Base-by-base conservation (phyloP, 2,113 vertebrate species). In the Sinocyclocheilus maitianheensis region DNA sequence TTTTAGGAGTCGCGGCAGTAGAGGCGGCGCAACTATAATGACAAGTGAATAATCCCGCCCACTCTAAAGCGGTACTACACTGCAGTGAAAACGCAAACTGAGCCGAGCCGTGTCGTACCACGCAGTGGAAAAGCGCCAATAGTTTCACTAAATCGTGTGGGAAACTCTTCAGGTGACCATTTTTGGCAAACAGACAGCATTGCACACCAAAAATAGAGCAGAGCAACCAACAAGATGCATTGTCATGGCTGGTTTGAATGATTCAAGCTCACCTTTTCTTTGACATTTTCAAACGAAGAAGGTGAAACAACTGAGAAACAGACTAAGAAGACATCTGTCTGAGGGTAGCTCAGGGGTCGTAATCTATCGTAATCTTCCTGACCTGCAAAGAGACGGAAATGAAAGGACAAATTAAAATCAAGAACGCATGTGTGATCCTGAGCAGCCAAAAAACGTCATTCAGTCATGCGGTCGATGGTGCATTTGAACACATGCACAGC, bases 291-390 rank as follows among this genome's bases (percentile, higher is more conserved):
- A 94, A 99, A 99, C 75, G 98, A 99, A 91, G 98, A 99, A 71
- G 98, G 98, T 75, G 98, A 99, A 80, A 99, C 98, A 74, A 99
- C 98, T 30, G 98, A 99, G 94, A 99, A 99, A 94, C 98, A 99
- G 92, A 99, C 98, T 80, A 99, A 96, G 94, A 99, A 99, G 79
- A 99, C 98, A 88, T 99, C 98, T 91, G 98, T 99, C 94, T 99
- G 98, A 82, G 98, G 98, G 90, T 99, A 99, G 94, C 98, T 99
- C 95, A 99, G 95, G 63, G 98, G 98, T 92, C 98, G 96, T 97
- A 99, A 96, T 95, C 98, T 96, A 95, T 99, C 98, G 67, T 99
- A 99, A 93, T 99, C 98, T 94, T 99, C 98, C 95, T 99, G 98
- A 95, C 98, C 98, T 99, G 90, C 24, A 87, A 77, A 88, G 90